These are phyloP conservation scores for Ploceus nigricollis DNA, from an alignment of 2,113 vertebrate species.

Conservation along the genomic window DNA sequence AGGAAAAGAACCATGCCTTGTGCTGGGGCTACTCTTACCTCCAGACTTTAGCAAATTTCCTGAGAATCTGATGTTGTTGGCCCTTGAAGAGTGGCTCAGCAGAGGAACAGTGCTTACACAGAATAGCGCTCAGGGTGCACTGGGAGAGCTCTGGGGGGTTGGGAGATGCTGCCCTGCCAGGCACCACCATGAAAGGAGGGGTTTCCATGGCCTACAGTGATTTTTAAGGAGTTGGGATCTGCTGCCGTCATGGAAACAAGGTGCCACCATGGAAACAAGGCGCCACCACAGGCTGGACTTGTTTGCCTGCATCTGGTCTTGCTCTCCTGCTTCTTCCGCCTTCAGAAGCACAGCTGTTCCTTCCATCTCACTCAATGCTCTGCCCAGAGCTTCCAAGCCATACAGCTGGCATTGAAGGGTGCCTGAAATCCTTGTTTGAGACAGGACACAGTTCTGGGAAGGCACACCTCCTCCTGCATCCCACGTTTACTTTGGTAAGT, in stretches of 20 bases:
- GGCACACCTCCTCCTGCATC: not conserved
- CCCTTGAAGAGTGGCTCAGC: not conserved
- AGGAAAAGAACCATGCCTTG: not conserved
- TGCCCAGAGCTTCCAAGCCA: not conserved
- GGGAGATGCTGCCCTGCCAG: not conserved
- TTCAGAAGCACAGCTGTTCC: not conserved
- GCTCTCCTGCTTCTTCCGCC: not conserved
- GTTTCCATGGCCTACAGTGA: rapidly evolving
- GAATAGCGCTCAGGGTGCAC: not conserved
- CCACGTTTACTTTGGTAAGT: not conserved
- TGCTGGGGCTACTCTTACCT: not conserved
- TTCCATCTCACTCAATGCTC: not conserved
- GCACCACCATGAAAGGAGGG: not conserved
- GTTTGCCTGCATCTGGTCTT: not conserved
- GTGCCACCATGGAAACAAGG: not conserved
- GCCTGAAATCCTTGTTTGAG: not conserved
- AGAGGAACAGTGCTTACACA: not conserved
- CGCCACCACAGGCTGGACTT: not conserved
- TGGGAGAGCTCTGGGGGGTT: not conserved
- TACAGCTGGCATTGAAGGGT: not conserved
- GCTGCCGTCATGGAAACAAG: not conserved
- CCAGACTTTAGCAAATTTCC: not conserved
- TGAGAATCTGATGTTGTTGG: not conserved
- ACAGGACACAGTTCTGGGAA: not conserved
- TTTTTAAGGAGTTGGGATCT: not conserved